Evolutionary conservation across 2,113 vertebrate species (phyloP).

Genomic region (Neomonachus schauinslandi): DNA sequence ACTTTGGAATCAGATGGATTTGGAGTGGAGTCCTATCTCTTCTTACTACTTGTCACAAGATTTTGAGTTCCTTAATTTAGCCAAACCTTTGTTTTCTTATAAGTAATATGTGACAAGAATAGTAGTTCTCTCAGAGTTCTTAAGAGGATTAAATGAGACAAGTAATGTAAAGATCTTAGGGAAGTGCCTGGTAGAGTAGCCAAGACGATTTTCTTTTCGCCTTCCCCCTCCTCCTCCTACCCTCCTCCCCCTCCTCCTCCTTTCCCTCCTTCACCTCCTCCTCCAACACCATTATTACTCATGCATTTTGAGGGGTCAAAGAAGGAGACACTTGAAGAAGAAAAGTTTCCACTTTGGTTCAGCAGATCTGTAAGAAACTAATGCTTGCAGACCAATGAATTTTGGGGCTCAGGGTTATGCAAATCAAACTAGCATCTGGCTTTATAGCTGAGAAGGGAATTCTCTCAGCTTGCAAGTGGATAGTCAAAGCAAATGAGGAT

Average conservation of each 20-base stretch:
- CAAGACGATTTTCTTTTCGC: neutral
- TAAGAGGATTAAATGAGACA: neutral
- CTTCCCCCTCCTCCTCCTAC: neutral
- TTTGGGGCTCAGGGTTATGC: neutral
- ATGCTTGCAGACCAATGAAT: neutral
- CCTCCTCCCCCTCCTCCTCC: neutral
- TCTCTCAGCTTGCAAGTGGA: neutral
- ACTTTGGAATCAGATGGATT: neutral
- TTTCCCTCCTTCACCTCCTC: neutral
- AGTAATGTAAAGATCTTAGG: slow-evolving; percentile 41
- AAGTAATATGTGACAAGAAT: slow-evolving; percentile 35
- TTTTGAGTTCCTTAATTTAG: slow-evolving; percentile 51
- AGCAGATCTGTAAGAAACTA: slow-evolving; percentile 23
- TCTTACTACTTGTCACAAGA: neutral
- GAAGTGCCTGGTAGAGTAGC: neutral
- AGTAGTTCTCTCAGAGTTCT: neutral
- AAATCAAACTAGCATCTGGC: neutral
- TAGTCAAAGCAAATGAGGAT: neutral
- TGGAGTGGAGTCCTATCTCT: neutral
- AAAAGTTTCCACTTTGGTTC: slow-evolving; percentile 15
- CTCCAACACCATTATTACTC: slow-evolving; percentile 33
- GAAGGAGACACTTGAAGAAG: neutral
- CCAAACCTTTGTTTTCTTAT: neutral
- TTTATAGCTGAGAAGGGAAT: neutral
- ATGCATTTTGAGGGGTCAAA: slow-evolving; percentile 2